phyloP scores from a whole-genome alignment of 92 coral and sea anemone genomes.

The Parazoanthus swiftii region DNA sequence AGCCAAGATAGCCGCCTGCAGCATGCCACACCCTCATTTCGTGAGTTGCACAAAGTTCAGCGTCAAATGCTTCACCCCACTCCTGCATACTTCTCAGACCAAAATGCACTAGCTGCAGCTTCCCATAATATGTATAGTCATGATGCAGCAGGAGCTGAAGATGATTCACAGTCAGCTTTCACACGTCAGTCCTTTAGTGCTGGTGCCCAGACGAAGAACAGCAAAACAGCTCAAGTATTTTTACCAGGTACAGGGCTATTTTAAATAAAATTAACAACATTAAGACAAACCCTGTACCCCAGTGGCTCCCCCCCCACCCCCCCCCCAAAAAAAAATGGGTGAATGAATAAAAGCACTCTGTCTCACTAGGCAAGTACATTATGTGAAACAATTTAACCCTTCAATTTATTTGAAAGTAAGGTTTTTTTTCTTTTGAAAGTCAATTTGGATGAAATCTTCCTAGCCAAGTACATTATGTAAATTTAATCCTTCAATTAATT shows the following conservation, averaged over 20 bases:
- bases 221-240: conserved; percentile 65
- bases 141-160: conserved; percentile 51
- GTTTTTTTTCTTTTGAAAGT: too few relatives aligned
- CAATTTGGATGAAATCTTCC: too few relatives aligned
- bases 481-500: too few relatives aligned
- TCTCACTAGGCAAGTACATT: too few relatives aligned
- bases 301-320: too few relatives aligned
- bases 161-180: conserved; percentile 43
- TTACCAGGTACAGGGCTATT: conserved; percentile 66
- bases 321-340: too few relatives aligned
- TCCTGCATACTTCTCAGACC: conserved; percentile 66
- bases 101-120: conserved; percentile 40
- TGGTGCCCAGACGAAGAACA: conserved; percentile 67
- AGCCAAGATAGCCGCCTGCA: conserved; percentile 59
- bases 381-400: too few relatives aligned
- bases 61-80: conserved; percentile 90
- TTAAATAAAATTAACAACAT: too few relatives aligned
- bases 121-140: conserved; percentile 49
- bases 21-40: conserved; percentile 79
- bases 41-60: conserved; percentile 92
- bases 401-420: too few relatives aligned
- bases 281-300: too few relatives aligned
- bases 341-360: too few relatives aligned
- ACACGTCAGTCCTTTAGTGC: conserved; percentile 74
- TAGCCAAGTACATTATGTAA: too few relatives aligned